These are phyloP conservation scores for Brachionus plicatilis DNA, from an alignment of 1,140 invertebrate genomes.

Conservation along the genomic window DNA sequence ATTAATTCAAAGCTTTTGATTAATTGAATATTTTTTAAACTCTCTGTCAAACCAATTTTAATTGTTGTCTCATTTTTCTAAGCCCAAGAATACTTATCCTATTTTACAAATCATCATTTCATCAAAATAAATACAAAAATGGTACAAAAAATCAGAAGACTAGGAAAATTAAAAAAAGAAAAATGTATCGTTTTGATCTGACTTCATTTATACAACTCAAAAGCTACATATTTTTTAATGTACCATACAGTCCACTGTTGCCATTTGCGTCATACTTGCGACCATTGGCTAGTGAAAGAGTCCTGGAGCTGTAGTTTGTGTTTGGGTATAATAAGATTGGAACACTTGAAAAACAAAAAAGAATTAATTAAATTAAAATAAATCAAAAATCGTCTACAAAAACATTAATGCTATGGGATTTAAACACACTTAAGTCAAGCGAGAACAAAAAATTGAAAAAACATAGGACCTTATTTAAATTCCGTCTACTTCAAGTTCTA, in stretches of 20 bases:
- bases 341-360: constrained; percentile 2
- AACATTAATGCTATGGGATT: neutral
- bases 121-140: constrained; percentile 20
- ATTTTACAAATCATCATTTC: neutral
- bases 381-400: neutral
- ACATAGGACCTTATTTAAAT: neutral
- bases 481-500: neutral
- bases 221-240: constrained; percentile 22
- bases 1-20: neutral
- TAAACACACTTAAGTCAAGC: neutral
- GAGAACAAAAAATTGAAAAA: neutral
- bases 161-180: neutral
- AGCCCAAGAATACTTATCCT: neutral
- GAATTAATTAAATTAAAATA: neutral
- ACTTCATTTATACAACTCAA: neutral
- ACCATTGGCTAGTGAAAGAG: constrained; percentile 3
- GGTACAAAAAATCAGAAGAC: constrained; percentile 25
- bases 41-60: neutral
- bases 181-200: neutral
- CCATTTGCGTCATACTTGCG: neutral
- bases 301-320: constrained; percentile 24
- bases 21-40: neutral
- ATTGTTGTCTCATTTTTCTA: neutral
- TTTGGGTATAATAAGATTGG: constrained; percentile 36
- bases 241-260: constrained; percentile 30